Evolutionary conservation across 2,113 vertebrate species (phyloP).

Genomic region (Hyperopisus bebe): DNA sequence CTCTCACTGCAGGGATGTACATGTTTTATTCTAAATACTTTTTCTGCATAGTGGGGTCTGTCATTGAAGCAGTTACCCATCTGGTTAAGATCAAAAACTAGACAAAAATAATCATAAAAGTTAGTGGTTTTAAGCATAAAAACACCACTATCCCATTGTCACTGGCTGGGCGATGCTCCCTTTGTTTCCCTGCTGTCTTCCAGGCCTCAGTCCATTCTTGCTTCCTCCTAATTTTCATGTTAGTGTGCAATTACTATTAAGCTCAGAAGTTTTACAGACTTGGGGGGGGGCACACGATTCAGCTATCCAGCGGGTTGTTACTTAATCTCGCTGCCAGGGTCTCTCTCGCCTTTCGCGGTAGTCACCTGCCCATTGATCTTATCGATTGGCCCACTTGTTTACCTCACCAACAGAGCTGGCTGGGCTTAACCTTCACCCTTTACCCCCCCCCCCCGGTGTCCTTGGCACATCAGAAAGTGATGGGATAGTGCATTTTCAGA

Average conservation of each 20-base stretch:
- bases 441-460: background rate
- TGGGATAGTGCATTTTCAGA: background rate
- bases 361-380: slow-evolving; percentile 41
- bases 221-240: slow-evolving; percentile 43
- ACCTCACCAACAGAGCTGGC: slow-evolving; percentile 28
- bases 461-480: background rate
- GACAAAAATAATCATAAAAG: background rate
- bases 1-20: background rate
- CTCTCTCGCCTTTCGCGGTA: slow-evolving; percentile 11
- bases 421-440: slow-evolving; percentile 43
- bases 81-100: background rate
- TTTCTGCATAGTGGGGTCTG: background rate
- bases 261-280: slow-evolving; percentile 49
- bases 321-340: slow-evolving; percentile 21
- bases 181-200: slow-evolving; percentile 17
- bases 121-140: background rate
- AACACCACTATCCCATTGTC: background rate
- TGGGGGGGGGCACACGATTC: slow-evolving; percentile 22
- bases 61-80: background rate
- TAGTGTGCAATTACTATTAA: slow-evolving; percentile 44
- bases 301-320: slow-evolving; percentile 23
- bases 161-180: background rate
- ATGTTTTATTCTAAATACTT: background rate
- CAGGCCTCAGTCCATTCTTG: slow-evolving; percentile 24
- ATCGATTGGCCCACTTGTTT: slow-evolving; percentile 53